A percentile compares a stretch with the other conserved stretches of the same genome.
phyloP scores from a whole-genome alignment of 2,888 invertebrate species.

The Agrenia bidenticulata region DNA sequence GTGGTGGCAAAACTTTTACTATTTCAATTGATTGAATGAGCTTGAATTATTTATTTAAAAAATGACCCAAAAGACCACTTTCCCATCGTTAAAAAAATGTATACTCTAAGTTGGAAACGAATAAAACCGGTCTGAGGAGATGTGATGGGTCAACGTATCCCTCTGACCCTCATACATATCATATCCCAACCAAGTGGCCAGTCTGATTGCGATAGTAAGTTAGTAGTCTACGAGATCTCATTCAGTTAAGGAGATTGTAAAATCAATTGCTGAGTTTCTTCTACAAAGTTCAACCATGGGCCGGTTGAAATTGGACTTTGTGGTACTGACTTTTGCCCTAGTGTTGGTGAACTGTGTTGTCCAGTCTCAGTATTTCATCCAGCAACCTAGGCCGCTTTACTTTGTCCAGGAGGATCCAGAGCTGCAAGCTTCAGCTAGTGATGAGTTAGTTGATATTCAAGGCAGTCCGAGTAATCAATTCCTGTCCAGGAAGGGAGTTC shows the following conservation, averaged over 20 bases:
- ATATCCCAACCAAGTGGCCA: too few species aligned
- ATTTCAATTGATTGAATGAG: too few species aligned
- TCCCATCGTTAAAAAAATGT: too few species aligned
- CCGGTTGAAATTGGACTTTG: conserved; percentile 13
- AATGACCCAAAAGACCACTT: too few species aligned
- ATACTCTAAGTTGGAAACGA: too few species aligned
- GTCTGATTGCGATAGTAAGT: too few species aligned
- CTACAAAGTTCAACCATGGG: conserved; percentile 11
- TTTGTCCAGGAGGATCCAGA: conserved; percentile 1
- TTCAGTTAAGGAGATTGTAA: neutral
- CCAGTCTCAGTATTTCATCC: conserved; percentile 14
- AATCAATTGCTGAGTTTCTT: too few species aligned
- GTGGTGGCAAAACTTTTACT: too few species aligned
- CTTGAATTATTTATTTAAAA: too few species aligned
- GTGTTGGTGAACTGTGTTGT: conserved; percentile 15
- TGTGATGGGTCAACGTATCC: conserved; percentile 8
- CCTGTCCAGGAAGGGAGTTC: neutral
- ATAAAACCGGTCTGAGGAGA: conserved; percentile 6
- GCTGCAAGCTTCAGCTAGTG: neutral
- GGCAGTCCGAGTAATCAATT: conserved; percentile 3
- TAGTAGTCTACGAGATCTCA: too few species aligned
- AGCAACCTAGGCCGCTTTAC: conserved; percentile 9
- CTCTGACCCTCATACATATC: neutral
- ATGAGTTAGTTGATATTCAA: neutral
- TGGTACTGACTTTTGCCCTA: neutral